Evolutionary conservation across 1,140 invertebrate species (phyloP), one percentile per base, ranked within the genome.

Genomic region (Trypoxylus dichotomus): DNA sequence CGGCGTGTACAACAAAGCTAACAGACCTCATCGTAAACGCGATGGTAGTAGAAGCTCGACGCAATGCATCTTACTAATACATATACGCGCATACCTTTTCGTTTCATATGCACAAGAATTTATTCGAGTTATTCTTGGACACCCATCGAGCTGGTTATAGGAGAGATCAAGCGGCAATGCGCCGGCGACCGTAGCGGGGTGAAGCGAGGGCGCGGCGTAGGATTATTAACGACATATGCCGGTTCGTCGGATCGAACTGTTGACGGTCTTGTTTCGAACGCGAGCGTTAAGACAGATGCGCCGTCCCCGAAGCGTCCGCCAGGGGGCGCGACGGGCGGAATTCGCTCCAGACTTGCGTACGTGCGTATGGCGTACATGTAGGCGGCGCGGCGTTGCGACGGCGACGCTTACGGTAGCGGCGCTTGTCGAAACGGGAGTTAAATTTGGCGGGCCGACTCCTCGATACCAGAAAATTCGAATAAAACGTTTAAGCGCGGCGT

Each of bases 391-490:
- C n/a, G n/a, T n/a, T n/a, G 47, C 32, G 19, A 21, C 47, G 42
- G 54, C 54, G 75, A 24, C 42, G 29, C n/a, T 63, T 76, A 19
- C 47, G 32, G 54, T 24, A 63, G 74, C 25, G 80, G 79, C 76
- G 79, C 42, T 75, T 74, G 78, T 76, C 75, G 76, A 77, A 74
- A 76, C 74, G 73, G 75, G 79, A 78, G 80, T 81, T 81, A 81
- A 81, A 81, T 81, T 80, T 80, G 79, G 80, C 80, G 80, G 77
- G 79, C 75, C 77, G 80, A 80, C 75, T 77, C 32, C 10, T 37
- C 15, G n/a, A 80, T 78, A 81, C 80, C 79, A 81, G 80, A 81
- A 81, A 81, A 81, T 81, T 79, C 80, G 80, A 81, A 81, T 79
- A 81, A 79, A 80, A 54, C 47, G 19, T 54, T 15, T 21, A 54